Evolutionary conservation across 2,888 invertebrate species (phyloP).

Genomic region (Agrochola circellaris): DNA sequence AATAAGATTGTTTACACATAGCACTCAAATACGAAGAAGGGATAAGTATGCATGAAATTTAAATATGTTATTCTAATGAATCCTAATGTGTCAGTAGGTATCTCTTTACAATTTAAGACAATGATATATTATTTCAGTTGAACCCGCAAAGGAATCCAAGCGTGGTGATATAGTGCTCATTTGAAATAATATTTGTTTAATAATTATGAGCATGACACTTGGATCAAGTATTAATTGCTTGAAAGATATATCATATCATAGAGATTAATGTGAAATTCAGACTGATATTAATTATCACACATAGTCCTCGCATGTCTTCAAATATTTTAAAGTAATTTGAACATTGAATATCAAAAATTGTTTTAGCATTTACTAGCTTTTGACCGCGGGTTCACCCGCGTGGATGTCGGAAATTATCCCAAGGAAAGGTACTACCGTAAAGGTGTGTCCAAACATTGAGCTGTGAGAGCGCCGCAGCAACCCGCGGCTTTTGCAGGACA

Average conservation of each 20-base stretch:
- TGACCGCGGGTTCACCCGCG: too few species aligned
- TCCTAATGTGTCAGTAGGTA: not conserved
- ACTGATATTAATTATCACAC: slow-evolving; percentile 10
- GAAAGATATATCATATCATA: not conserved
- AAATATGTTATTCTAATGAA: not conserved
- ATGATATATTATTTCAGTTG: not conserved
- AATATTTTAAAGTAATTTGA: not conserved
- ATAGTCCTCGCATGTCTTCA: not conserved
- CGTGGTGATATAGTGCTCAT: slow-evolving; percentile 14
- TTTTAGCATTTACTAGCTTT: too few species aligned
- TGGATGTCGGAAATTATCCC: too few species aligned
- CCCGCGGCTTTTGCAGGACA: too few species aligned
- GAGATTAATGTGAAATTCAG: slow-evolving; percentile 4
- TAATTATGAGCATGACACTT: not conserved
- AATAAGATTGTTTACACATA: too few species aligned
- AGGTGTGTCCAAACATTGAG: too few species aligned
- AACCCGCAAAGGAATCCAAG: not conserved
- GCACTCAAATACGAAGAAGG: not conserved
- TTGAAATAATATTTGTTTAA: slow-evolving; percentile 12
- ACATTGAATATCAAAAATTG: not conserved
- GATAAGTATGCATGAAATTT: not conserved
- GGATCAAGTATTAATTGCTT: slow-evolving; percentile 7
- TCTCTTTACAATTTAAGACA: not conserved
- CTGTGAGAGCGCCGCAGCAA: too few species aligned
- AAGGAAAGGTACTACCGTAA: too few species aligned